Evolutionary conservation across 2,113 vertebrate genomes (phyloP).

Genomic region (Apaloderma vittatum): DNA sequence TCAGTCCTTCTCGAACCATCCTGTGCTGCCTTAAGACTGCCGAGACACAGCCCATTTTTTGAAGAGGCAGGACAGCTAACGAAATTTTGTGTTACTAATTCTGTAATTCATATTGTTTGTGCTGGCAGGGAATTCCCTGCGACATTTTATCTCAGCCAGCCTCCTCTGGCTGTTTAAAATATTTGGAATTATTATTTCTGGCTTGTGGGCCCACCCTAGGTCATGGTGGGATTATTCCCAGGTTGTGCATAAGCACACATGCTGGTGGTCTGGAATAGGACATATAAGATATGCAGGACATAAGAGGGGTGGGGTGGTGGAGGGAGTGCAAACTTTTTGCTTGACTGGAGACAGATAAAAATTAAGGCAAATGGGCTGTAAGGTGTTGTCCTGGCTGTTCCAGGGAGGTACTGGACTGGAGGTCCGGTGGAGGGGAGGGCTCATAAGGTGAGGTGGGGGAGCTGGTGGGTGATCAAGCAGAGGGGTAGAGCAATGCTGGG

Average conservation of each 20-base stretch:
- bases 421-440: neutral
- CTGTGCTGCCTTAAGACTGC: neutral
- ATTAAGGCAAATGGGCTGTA: neutral
- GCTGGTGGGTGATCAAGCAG: neutral
- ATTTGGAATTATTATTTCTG: slow-evolving; percentile 63
- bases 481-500: neutral
- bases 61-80: slow-evolving; percentile 21
- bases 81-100: slow-evolving; percentile 65
- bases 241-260: neutral
- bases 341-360: neutral
- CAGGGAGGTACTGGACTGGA: neutral
- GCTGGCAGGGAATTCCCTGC: slow-evolving; percentile 27
- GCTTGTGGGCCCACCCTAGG: neutral
- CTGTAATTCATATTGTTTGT: slow-evolving; percentile 62
- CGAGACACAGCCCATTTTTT: slow-evolving; percentile 36
- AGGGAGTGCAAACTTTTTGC: neutral
- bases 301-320: fast-evolving
- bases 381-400: neutral
- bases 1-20: neutral
- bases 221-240: neutral
- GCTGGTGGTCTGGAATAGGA: neutral
- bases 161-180: slow-evolving; percentile 66
- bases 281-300: neutral
- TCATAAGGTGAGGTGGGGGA: neutral
- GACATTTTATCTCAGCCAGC: slow-evolving; percentile 61